Evolutionary conservation across 2,113 vertebrate species (phyloP), one percentile per base, ranked within the genome.

Genomic region (Hemiprocne comata): DNA sequence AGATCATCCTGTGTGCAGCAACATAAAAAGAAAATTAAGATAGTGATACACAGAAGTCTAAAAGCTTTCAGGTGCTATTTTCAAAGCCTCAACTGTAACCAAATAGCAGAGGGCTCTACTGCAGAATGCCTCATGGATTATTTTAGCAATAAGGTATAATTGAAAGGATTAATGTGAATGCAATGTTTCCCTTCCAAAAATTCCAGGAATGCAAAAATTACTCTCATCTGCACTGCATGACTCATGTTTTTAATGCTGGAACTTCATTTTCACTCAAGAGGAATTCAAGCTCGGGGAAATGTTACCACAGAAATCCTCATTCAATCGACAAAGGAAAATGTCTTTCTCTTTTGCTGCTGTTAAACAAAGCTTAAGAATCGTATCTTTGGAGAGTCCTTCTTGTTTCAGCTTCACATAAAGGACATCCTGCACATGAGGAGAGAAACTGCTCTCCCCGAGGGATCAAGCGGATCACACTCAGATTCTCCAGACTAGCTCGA

Each of bases 121-220:
- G 87, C 66, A 66, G 54, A 95, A 90, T 86, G 89, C 92, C 85
- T 76, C 6, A 36, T 19, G 77, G 97, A 92, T 96, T 95, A 94
- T 87, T 95, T 94, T 97, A 95, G 95, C 95, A 93, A 94, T 83
- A 91, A 97, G 93, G 92, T 97, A 73, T 97, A 97, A 97, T 96
- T 97, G 96, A 95, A 96, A 90, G 95, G 97, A 98, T 98, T 98
- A 97, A 76, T 71, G 15, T 90, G 95, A 97, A 97, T 93, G 92
- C 58, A 79, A 94, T 88, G 87, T 95, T 98, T 97, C 94, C 94
- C 96, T 97, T 97, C 96, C 97, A 98, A 97, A 97, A 97, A 98
- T 97, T 96, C 91, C 72, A 98, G 96, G 97, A 98, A 98, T 92
- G 93, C 94, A 97, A 73, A 89, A 96, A 96, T 74, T 62, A 89